Percentiles rank a stretch among this genome's conserved stretches.
These are phyloP conservation scores for Anguilla japonica DNA, from an alignment of 2,113 vertebrate genomes.

Conservation along the genomic window DNA sequence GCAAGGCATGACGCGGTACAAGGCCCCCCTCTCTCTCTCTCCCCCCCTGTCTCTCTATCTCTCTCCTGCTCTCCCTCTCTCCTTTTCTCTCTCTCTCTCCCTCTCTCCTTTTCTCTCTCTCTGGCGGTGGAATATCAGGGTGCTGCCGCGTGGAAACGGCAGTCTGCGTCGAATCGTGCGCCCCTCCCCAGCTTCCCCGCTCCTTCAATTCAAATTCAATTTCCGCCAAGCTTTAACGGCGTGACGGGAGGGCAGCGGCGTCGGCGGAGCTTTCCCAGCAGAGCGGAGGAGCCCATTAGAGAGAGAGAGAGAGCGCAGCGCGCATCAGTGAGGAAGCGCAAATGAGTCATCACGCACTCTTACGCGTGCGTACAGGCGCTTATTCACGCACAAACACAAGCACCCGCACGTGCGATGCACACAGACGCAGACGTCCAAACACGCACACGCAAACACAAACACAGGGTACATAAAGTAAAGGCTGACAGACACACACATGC, in stretches of 20 bases:
- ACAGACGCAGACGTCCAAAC: background rate
- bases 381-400: background rate
- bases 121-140: background rate
- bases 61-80: too few relatives aligned
- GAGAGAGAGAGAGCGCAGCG: background rate
- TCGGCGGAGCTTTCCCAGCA: background rate
- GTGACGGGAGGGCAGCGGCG: conserved; percentile 9
- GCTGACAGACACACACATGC: background rate
- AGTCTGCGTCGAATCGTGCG: background rate
- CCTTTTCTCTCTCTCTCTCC: background rate
- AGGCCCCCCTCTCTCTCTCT: background rate
- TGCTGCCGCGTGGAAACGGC: conserved; percentile 4
- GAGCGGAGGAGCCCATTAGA: conserved; percentile 1
- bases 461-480: background rate
- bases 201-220: conserved; percentile 7
- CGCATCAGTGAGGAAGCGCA: background rate
- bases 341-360: background rate
- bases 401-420: background rate
- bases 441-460: background rate
- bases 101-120: background rate
- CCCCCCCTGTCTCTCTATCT: background rate
- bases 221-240: conserved; percentile 10
- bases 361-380: background rate
- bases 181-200: conserved; percentile 3
- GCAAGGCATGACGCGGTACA: conserved; percentile 20